Percentiles rank a stretch among this genome's conserved stretches.
Conservation (phyloP, 2,888 invertebrate species). For the Stenchaetothrips biformis region DNA sequence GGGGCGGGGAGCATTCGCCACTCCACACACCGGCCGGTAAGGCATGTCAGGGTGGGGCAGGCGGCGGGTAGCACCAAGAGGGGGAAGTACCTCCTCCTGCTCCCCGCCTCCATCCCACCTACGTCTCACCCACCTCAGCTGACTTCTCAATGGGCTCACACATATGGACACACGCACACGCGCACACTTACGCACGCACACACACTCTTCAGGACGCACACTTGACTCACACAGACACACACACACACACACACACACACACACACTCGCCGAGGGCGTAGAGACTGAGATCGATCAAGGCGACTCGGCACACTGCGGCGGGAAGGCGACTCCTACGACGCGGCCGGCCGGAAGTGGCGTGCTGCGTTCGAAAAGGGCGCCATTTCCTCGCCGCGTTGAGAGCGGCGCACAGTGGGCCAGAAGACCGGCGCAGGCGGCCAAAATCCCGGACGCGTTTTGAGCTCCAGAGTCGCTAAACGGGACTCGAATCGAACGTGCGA, state of each 20-base stretch:
- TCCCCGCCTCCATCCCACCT: neutral
- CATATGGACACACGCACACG: neutral
- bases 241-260: neutral
- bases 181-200: neutral
- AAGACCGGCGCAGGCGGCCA: too few relatives aligned
- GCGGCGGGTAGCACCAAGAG: neutral
- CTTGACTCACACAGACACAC: neutral
- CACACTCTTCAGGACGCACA: neutral
- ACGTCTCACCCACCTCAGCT: neutral
- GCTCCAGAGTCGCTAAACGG: too few relatives aligned
- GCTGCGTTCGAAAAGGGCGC: neutral
- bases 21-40: too few relatives aligned
- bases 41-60: neutral
- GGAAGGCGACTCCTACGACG: neutral
- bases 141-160: neutral
- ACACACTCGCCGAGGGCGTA: neutral
- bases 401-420: too few relatives aligned
- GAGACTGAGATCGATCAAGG: constrained; percentile 7
- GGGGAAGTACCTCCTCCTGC: neutral
- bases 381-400: neutral
- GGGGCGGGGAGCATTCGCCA: neutral
- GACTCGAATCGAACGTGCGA: too few relatives aligned
- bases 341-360: neutral
- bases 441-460: too few relatives aligned
- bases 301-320: neutral